Percentiles rank a stretch among this genome's conserved stretches.
phyloP scores from a whole-genome alignment of 2,113 vertebrate genomes.

The Otus sunia region DNA sequence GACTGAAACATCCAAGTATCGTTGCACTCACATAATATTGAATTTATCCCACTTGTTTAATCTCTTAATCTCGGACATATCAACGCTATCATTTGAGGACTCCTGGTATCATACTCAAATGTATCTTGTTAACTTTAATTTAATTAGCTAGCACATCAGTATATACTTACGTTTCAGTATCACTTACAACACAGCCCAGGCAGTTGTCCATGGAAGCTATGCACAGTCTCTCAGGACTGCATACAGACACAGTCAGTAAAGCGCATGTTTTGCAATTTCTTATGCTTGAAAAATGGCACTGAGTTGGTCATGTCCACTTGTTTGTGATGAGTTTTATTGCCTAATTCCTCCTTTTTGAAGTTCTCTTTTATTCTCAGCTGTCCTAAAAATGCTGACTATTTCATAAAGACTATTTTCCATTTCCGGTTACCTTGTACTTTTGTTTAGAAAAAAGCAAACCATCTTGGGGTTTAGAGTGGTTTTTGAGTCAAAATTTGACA shows the following conservation, averaged over 20 bases:
- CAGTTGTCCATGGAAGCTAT: neutral
- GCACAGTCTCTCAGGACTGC: neutral
- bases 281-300: neutral
- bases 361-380: neutral
- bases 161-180: neutral
- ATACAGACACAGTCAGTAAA: neutral
- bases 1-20: neutral
- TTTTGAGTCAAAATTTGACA: neutral
- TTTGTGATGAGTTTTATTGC: neutral
- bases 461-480: neutral
- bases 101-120: neutral
- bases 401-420: neutral
- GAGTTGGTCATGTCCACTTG: neutral
- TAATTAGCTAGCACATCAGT: neutral
- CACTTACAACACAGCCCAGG: neutral
- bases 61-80: neutral
- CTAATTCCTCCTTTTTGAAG: neutral
- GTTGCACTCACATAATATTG: neutral
- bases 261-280: neutral
- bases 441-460: neutral
- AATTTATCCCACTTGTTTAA: neutral
- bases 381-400: neutral
- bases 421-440: neutral
- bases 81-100: neutral
- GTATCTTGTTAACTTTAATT: neutral